phyloP scores from a whole-genome alignment of 2,797 vertebrate species.

The Acropternis orthonyx region DNA sequence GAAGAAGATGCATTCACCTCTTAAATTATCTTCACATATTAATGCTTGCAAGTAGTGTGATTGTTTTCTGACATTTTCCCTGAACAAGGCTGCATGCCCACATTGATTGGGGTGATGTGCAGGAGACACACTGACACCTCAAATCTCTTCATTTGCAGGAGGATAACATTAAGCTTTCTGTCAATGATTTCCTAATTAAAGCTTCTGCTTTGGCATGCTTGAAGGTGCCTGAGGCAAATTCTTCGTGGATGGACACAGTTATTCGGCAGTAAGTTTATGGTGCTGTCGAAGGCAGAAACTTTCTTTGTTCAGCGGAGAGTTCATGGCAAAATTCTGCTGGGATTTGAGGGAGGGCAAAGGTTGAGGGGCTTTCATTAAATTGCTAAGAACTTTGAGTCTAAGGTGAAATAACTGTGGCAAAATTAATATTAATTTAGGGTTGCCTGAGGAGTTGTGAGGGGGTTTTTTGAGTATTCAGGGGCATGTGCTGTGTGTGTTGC shows the following conservation, averaged over 20 bases:
- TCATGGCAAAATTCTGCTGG: neutral
- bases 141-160: conserved; percentile 78
- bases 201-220: conserved; percentile 93
- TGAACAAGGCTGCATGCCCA: neutral
- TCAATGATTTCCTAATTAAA: conserved; percentile 98
- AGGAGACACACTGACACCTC: neutral
- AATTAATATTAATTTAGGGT: neutral
- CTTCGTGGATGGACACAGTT: conserved; percentile 96
- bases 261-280: conserved; percentile 92
- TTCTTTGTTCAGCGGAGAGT: neutral
- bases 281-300: neutral
- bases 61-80: neutral
- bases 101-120: accelerated
- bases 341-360: neutral
- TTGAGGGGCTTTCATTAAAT: neutral
- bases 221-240: conserved; percentile 97
- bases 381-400: neutral
- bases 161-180: conserved; percentile 91
- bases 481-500: conserved; percentile 2
- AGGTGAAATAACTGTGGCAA: neutral
- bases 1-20: neutral
- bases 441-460: neutral
- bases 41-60: neutral
- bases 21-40: neutral
- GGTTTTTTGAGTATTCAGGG: neutral